phyloP scores from a whole-genome alignment of 2,113 vertebrate species.

The Amblyopsis rosae region DNA sequence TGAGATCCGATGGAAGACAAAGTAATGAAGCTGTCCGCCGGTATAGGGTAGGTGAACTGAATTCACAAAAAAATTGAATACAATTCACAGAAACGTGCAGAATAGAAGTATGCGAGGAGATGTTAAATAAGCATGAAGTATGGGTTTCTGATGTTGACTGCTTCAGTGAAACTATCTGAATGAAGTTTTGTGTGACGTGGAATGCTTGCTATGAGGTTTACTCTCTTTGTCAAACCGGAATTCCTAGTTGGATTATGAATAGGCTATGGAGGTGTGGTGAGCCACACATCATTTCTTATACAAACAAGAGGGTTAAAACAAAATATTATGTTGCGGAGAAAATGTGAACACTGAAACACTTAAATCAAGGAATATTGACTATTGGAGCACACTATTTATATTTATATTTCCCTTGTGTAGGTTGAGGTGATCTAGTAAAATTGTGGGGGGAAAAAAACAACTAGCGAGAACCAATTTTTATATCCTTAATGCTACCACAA shows the following conservation, averaged over 20 bases:
- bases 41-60: background rate
- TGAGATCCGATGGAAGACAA: background rate
- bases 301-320: conserved; percentile 13
- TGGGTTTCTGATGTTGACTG: conserved; percentile 28
- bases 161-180: conserved; percentile 70
- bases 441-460: no score
- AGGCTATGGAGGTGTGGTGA: conserved; percentile 32
- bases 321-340: background rate
- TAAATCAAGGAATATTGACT: no score
- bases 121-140: background rate
- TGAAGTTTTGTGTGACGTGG: conserved; percentile 45
- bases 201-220: conserved; percentile 68
- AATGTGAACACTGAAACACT: background rate
- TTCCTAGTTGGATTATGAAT: conserved; percentile 58
- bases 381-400: no score
- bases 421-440: no score
- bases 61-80: background rate
- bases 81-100: conserved; percentile 4
- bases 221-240: conserved; percentile 70
- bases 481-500: no score
- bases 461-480: no score
- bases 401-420: no score
- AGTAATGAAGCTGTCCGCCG: background rate
- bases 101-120: background rate
- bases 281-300: background rate